Evolutionary conservation across 1,140 invertebrate species (phyloP).

Genomic region (Ceratosolen fusciceps): DNA sequence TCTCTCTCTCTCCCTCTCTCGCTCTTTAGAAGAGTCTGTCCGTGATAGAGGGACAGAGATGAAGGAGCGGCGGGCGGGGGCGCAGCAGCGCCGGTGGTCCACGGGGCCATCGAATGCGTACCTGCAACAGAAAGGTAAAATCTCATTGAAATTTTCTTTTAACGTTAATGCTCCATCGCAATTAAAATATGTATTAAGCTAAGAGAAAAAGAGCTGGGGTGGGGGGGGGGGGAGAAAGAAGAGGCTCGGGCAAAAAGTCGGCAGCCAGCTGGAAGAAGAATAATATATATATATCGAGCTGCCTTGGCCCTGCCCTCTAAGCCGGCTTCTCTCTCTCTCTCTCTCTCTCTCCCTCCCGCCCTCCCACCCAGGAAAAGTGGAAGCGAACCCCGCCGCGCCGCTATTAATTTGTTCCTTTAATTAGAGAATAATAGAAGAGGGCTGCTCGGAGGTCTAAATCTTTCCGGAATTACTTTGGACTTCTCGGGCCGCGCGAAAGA

Average conservation of each 20-base stretch:
- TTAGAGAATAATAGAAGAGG: neutral
- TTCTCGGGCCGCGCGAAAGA: neutral
- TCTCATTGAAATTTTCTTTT: neutral
- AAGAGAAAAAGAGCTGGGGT: neutral
- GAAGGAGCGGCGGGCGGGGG: neutral
- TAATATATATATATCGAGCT: too few relatives aligned
- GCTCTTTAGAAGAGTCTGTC: too few relatives aligned
- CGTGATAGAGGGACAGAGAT: too few relatives aligned
- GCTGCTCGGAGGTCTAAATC: conserved; percentile 2
- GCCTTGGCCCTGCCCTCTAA: too few relatives aligned
- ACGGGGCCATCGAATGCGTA: neutral
- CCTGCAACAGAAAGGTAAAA: conserved; percentile 43
- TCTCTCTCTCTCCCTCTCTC: too few relatives aligned
- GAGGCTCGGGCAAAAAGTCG: too few relatives aligned
- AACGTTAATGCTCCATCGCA: neutral
- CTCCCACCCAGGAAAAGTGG: neutral
- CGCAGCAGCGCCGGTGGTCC: neutral
- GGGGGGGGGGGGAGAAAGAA: neutral
- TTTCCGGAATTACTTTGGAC: conserved; percentile 19
- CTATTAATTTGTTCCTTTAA: conserved; percentile 40
- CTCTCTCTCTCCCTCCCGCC: neutral
- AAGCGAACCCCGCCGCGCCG: neutral
- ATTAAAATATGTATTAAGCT: conserved; percentile 6
- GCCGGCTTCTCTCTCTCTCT: too few relatives aligned
- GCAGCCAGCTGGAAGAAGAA: too few relatives aligned